A percentile compares a stretch with the other conserved stretches of the same genome.
Evolutionary conservation across 1,140 invertebrate genomes (phyloP).

Genomic region (Aphelinus certus): DNA sequence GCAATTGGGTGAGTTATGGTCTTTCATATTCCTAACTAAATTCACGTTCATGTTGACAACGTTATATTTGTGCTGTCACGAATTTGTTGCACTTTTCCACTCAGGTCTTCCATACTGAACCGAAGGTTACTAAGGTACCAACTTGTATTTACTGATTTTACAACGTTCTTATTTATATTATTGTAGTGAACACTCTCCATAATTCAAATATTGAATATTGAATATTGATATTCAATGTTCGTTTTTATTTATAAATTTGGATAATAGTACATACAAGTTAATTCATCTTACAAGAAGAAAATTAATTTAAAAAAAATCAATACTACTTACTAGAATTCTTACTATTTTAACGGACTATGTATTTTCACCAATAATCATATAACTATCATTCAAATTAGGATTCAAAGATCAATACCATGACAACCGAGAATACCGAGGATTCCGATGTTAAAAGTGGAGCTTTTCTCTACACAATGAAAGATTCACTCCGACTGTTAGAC

Average conservation of each 20-base stretch:
- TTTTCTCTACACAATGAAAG: conserved; percentile 80
- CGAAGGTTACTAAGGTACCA: conserved; percentile 60
- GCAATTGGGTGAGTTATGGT: conserved; percentile 60
- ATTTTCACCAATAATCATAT: no score
- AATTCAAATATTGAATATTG: not conserved
- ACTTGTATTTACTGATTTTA: conserved; percentile 23
- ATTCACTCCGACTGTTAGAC: conserved; percentile 84
- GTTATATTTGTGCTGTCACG: no score
- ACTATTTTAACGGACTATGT: no score
- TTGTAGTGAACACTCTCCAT: no score
- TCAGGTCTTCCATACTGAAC: conserved; percentile 63
- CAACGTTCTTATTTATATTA: not conserved
- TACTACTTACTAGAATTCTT: no score
- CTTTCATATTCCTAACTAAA: no score
- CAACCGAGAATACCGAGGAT: conserved; percentile 67
- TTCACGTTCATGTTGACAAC: no score
- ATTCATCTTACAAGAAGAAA: no score
- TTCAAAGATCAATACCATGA: conserved; percentile 71
- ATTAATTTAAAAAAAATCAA: no score
- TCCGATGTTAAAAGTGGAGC: conserved; percentile 65
- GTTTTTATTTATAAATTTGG: conserved; percentile 22
- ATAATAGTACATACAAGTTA: no score
- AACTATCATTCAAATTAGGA: conserved; percentile 58
- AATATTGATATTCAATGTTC: not conserved
- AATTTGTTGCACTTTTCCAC: conserved; percentile 34